Evolutionary conservation across 2,113 vertebrate species (phyloP).

Genomic region (Alectura lathami): DNA sequence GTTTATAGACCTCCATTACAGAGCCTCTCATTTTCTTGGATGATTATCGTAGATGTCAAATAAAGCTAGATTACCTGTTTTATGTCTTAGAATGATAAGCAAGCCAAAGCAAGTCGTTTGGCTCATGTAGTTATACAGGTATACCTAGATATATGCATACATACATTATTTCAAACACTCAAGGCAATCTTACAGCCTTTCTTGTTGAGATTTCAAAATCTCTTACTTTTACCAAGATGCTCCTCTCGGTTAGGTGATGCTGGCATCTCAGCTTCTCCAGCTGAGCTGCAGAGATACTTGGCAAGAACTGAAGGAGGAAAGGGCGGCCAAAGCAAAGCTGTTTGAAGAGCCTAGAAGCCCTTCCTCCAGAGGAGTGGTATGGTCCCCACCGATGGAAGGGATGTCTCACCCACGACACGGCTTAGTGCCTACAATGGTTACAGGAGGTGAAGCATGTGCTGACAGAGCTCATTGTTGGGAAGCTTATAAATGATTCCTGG

Average conservation of each 20-base stretch:
- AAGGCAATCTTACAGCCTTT: slow-evolving; percentile 39
- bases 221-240: neutral
- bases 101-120: slow-evolving; percentile 72
- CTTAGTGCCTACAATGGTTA: slow-evolving; percentile 6
- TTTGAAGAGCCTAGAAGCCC: neutral
- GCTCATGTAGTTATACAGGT: slow-evolving; percentile 52
- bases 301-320: neutral
- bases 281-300: neutral
- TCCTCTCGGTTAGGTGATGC: neutral
- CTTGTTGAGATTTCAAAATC: slow-evolving; percentile 32
- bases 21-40: slow-evolving; percentile 60
- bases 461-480: slow-evolving; percentile 55
- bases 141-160: slow-evolving; percentile 50
- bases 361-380: neutral
- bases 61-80: slow-evolving; percentile 61
- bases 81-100: slow-evolving; percentile 68
- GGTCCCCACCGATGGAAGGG: neutral
- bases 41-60: slow-evolving; percentile 61
- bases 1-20: slow-evolving; percentile 65
- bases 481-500: slow-evolving; percentile 62
- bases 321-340: neutral
- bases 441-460: slow-evolving; percentile 64
- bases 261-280: neutral
- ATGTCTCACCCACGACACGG: neutral
- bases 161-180: slow-evolving; percentile 61